These are phyloP conservation scores for Drosophila paranaensis DNA, from an alignment of 2,888 invertebrate genomes.

Conservation along the genomic window DNA sequence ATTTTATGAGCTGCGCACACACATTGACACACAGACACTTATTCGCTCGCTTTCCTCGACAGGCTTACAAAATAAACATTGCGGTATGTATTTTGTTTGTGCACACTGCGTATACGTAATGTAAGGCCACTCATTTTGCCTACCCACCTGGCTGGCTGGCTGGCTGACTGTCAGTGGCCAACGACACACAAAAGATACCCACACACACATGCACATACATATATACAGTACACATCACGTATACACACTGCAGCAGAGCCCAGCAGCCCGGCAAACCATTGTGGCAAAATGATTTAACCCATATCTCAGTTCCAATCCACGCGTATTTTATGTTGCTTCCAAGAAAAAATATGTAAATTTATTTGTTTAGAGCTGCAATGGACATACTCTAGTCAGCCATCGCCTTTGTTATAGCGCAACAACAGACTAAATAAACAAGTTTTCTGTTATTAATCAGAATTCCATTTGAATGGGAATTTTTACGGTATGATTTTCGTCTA, in stretches of 20 bases:
- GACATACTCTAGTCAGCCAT: neutral
- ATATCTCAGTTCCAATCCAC: constrained; percentile 29
- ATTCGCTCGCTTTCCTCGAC: constrained; percentile 73
- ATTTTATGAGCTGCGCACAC: constrained; percentile 50
- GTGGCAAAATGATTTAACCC: constrained; percentile 62
- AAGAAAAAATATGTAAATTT: neutral
- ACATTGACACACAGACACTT: constrained; percentile 57
- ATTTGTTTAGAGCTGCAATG: neutral
- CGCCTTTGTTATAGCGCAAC: neutral
- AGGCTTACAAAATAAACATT: constrained; percentile 76
- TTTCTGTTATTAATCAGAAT: neutral
- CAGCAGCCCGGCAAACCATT: constrained; percentile 57
- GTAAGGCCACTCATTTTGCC: constrained; percentile 61
- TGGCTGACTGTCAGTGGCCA: constrained; percentile 49
- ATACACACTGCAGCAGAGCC: constrained; percentile 50
- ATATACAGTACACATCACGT: constrained; percentile 28
- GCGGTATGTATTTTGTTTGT: constrained; percentile 76
- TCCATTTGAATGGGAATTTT: neutral
- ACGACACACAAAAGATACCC: constrained; percentile 41
- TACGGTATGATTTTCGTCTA: neutral
- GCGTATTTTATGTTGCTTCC: neutral
- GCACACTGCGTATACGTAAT: constrained; percentile 76
- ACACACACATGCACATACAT: constrained; percentile 8
- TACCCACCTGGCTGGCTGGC: constrained; percentile 59
- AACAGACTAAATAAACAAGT: neutral